Conservation (phyloP, 1,140 invertebrate genomes). For the Dreissena rostriformis region DNA sequence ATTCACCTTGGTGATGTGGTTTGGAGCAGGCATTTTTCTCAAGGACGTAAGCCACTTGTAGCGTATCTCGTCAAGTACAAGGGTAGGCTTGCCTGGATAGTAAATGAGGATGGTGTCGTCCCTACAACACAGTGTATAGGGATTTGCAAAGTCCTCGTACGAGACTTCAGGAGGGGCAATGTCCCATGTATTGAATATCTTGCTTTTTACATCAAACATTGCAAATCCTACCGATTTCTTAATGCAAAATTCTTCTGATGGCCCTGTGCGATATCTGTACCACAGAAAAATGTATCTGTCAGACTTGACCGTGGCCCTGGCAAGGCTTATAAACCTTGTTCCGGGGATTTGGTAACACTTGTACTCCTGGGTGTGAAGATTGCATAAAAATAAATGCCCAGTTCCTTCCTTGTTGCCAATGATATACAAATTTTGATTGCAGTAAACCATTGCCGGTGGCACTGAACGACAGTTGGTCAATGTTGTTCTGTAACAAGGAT, state of each 20-base stretch:
- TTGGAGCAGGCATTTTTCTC: constrained; percentile 65
- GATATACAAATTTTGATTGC: constrained; percentile 74
- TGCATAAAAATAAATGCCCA: constrained; percentile 78
- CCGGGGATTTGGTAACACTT: constrained; percentile 78
- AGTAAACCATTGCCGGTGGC: constrained; percentile 76
- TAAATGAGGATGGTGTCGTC: constrained; percentile 76
- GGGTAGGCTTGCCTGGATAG: constrained; percentile 75
- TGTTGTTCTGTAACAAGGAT: constrained; percentile 76
- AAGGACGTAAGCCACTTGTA: constrained; percentile 76
- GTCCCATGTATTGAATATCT: constrained; percentile 74
- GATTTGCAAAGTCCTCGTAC: constrained; percentile 76
- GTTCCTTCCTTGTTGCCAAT: constrained; percentile 77
- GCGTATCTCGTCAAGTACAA: constrained; percentile 75
- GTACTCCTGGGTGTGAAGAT: constrained; percentile 74
- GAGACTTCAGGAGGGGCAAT: constrained; percentile 75
- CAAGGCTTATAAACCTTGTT: constrained; percentile 77
- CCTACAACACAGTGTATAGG: constrained; percentile 73
- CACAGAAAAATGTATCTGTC: constrained; percentile 76
- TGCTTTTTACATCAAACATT: constrained; percentile 77
- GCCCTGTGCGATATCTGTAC: constrained; percentile 77
- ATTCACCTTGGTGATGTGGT: constrained; percentile 47
- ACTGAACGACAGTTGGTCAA: constrained; percentile 76
- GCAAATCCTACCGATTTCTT: constrained; percentile 79
- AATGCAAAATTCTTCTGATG: constrained; percentile 78
- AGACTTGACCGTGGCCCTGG: constrained; percentile 72